Evolutionary conservation across 1,140 invertebrate species (phyloP).

Genomic region (Idris sp.): DNA sequence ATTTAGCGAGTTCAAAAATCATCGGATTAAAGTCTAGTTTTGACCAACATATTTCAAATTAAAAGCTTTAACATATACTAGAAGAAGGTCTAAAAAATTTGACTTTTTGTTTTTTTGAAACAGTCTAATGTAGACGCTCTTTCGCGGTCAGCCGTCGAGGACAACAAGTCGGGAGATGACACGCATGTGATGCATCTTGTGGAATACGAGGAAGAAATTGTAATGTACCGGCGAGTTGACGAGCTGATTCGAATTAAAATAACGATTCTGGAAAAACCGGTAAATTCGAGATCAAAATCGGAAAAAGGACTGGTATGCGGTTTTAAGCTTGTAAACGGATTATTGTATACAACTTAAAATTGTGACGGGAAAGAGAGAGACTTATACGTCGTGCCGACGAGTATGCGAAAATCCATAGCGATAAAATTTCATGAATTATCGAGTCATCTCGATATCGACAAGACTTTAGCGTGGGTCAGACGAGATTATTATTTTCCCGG

Average conservation of each 20-base stretch:
- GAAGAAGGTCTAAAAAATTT: no score
- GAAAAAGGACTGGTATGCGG: neutral
- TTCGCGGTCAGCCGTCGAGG: neutral
- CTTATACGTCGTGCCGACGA: neutral
- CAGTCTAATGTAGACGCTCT: neutral
- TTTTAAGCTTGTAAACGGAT: neutral
- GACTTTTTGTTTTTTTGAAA: no score
- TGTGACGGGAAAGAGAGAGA: neutral
- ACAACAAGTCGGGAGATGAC: neutral
- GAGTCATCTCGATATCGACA: neutral
- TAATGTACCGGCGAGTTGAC: neutral
- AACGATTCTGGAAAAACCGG: neutral
- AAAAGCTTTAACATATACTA: no score
- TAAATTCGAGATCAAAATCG: neutral
- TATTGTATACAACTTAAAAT: neutral
- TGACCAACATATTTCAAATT: no score
- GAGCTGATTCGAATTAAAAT: neutral
- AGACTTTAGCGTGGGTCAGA: neutral
- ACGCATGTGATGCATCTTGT: neutral
- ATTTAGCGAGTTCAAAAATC: no score
- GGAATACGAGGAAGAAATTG: neutral
- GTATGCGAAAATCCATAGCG: neutral
- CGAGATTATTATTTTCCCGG: neutral
- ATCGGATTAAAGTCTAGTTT: no score
- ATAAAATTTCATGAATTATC: neutral